Conservation (phyloP, 2,888 invertebrate genomes). For the Caenorhabditis angaria region DNA sequence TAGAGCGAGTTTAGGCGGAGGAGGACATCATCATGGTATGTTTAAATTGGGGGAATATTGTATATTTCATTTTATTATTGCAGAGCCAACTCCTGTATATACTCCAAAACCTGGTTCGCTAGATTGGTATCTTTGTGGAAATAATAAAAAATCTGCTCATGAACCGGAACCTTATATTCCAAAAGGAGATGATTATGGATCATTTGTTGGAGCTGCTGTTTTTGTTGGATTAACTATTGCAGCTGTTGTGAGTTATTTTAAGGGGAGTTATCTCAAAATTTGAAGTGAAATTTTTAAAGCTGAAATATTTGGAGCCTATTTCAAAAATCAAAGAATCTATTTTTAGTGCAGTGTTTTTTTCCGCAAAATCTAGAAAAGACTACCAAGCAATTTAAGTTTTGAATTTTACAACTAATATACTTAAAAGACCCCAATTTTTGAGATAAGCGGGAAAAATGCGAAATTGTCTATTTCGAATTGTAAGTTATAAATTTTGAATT, state of each 20-base stretch:
- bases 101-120: conserved; percentile 48
- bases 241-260: conserved; percentile 45
- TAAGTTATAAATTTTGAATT: too few species aligned
- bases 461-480: too few species aligned
- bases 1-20: conserved; percentile 35
- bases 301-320: too few species aligned
- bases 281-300: too few species aligned
- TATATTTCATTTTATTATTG: conserved; percentile 5
- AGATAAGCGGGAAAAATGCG: too few species aligned
- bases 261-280: neutral
- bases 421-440: too few species aligned
- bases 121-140: conserved; percentile 29
- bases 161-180: conserved; percentile 39
- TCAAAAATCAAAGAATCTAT: too few species aligned
- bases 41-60: neutral
- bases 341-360: too few species aligned
- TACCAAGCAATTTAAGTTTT: too few species aligned
- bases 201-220: conserved; percentile 50
- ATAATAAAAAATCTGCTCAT: neutral
- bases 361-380: too few species aligned
- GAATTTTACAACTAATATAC: too few species aligned
- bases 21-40: conserved; percentile 43
- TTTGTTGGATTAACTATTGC: conserved; percentile 46
- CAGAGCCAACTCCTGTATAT: conserved; percentile 46
- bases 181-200: conserved; percentile 26